These are phyloP conservation scores for Crypturellus tataupa DNA, from an alignment of 2,797 vertebrate genomes.

Conservation along the genomic window DNA sequence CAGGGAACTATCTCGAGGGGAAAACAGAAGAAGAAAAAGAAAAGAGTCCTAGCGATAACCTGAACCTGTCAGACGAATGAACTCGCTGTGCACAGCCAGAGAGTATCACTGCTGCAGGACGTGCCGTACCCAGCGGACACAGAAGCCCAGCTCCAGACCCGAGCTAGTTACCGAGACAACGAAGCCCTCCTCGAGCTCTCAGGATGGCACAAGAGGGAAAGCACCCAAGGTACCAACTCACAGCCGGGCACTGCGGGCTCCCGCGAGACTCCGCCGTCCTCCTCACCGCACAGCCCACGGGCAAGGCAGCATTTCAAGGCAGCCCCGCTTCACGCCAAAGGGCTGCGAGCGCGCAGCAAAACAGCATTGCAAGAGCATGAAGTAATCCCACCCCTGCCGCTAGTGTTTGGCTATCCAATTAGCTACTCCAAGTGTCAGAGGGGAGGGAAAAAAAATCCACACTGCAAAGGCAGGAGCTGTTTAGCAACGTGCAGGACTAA, in stretches of 20 bases:
- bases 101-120: not conserved
- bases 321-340: not conserved
- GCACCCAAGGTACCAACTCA: too few species aligned
- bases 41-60: not conserved
- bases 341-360: constrained; percentile 26
- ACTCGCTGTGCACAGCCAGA: not conserved
- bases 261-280: not conserved
- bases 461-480: not conserved
- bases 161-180: not conserved
- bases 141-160: not conserved
- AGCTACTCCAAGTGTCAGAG: constrained; percentile 29
- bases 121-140: not conserved
- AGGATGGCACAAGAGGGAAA: not conserved
- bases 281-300: not conserved
- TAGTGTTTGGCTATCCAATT: constrained; percentile 28
- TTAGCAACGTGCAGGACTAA: not conserved
- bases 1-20: not conserved
- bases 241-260: too few species aligned
- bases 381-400: constrained; percentile 63
- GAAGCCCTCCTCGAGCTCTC: not conserved
- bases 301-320: not conserved
- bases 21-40: not conserved
- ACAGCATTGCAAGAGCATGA: constrained; percentile 70
- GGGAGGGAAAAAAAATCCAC: not conserved
- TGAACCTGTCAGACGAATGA: not conserved